phyloP scores from a whole-genome alignment of 1,140 invertebrate species.

The Drosophila erecta region DNA sequence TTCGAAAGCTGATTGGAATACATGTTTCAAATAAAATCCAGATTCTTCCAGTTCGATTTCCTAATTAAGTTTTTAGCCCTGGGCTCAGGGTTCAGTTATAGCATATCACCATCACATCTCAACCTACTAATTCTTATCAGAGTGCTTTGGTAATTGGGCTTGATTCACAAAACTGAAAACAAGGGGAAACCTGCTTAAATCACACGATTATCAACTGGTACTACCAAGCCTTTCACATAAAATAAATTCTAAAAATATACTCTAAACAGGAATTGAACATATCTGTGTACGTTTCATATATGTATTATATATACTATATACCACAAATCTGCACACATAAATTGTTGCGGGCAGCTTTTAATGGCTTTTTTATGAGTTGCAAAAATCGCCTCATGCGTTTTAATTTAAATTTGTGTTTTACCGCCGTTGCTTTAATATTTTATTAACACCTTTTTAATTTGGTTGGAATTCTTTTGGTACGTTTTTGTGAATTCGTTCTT shows the following conservation, averaged over 20 bases:
- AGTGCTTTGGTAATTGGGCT: constrained; percentile 7
- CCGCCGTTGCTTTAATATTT: constrained; percentile 13
- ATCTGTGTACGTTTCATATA: not conserved
- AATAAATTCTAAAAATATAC: constrained; percentile 22
- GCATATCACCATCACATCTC: constrained; percentile 1
- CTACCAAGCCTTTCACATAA: constrained; percentile 19
- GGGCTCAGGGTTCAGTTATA: not conserved
- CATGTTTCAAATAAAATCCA: not conserved
- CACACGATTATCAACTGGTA: constrained; percentile 35
- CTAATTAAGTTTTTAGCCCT: not conserved
- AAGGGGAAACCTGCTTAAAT: constrained; percentile 25
- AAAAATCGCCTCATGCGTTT: constrained; percentile 34
- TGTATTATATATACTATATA: constrained; percentile 5
- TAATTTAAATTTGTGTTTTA: constrained; percentile 33
- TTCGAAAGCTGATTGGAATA: not conserved
- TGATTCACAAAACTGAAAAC: constrained; percentile 33
- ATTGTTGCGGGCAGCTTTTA: constrained; percentile 24
- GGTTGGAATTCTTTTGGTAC: constrained; percentile 1
- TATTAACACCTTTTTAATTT: constrained; percentile 22
- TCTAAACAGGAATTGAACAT: constrained; percentile 14
- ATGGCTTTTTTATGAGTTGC: constrained; percentile 38
- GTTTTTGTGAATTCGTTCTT: constrained; percentile 13
- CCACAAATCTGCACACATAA: constrained; percentile 17
- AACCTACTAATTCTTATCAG: constrained; percentile 24
- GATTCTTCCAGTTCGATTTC: not conserved